A percentile compares a stretch with the other conserved stretches of the same genome.
Conservation (phyloP, 2,888 invertebrate species). For the Globia sparganii region DNA sequence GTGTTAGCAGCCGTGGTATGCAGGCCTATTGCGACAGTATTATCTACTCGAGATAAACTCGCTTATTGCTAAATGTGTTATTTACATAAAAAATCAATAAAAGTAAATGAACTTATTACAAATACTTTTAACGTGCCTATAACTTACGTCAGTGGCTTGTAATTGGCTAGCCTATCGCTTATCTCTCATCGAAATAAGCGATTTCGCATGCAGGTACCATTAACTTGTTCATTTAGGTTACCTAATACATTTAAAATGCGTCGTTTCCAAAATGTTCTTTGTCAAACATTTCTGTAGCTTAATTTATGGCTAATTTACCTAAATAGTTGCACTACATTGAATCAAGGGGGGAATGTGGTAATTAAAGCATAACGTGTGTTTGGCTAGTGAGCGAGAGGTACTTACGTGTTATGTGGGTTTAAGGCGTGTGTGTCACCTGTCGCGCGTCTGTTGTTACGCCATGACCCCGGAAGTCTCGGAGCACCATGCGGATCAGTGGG, state of each 20-base stretch:
- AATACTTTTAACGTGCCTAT: constrained; percentile 46
- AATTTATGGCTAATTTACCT: not conserved
- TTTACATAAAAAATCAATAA: constrained; percentile 65
- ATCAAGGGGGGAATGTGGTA: constrained; percentile 20
- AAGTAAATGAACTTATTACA: constrained; percentile 55
- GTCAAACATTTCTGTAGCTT: not conserved
- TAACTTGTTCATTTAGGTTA: constrained; percentile 30
- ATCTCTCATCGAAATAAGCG: constrained; percentile 37
- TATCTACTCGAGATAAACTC: constrained; percentile 73
- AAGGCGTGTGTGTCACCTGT: constrained; percentile 69
- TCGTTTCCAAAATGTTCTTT: constrained; percentile 17
- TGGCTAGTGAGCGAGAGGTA: constrained; percentile 27
- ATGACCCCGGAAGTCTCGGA: constrained; percentile 74
- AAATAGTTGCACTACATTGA: constrained; percentile 13
- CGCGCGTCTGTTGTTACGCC: constrained; percentile 67
- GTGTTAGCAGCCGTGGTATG: constrained; percentile 44
- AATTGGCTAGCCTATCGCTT: constrained; percentile 40
- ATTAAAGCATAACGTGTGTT: constrained; percentile 45
- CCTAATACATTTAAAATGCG: constrained; percentile 21
- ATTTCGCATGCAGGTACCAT: constrained; percentile 48
- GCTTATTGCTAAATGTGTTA: constrained; percentile 68
- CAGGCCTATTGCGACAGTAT: constrained; percentile 68
- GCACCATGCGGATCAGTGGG: constrained; percentile 68
- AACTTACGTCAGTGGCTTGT: constrained; percentile 29
- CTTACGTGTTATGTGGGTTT: constrained; percentile 39